Percentiles rank a stretch among this genome's conserved stretches.
These are phyloP conservation scores for Chloroclysta siterata DNA, from an alignment of 2,888 invertebrate species.

Conservation along the genomic window DNA sequence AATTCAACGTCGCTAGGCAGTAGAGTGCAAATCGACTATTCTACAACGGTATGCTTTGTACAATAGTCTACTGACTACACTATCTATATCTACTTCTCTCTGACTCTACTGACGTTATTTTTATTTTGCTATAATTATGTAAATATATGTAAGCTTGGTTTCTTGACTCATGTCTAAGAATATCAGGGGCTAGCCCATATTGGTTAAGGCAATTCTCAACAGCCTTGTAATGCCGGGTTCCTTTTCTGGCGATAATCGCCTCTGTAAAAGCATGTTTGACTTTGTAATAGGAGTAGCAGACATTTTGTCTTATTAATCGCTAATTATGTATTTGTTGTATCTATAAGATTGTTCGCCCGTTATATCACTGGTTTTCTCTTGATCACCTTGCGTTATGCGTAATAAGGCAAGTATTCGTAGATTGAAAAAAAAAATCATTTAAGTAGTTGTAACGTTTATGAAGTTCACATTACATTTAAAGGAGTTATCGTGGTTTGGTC, in stretches of 20 bases:
- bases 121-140: too few species aligned
- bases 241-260: conserved; percentile 37
- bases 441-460: too few species aligned
- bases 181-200: conserved; percentile 8
- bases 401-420: neutral
- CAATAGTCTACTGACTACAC: too few species aligned
- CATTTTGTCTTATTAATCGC: neutral
- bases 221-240: conserved; percentile 35
- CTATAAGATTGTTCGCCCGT: too few species aligned
- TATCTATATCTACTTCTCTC: too few species aligned
- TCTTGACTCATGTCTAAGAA: conserved; percentile 34
- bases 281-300: conserved; percentile 1
- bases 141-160: conserved; percentile 16
- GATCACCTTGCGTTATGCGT: neutral
- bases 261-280: conserved; percentile 24
- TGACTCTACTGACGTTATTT: too few species aligned
- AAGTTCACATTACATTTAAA: neutral
- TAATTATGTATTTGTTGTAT: too few species aligned
- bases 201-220: conserved; percentile 32
- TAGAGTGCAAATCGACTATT: too few species aligned
- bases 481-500: neutral
- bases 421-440: too few species aligned
- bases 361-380: too few species aligned
- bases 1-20: neutral
- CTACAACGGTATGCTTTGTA: too few species aligned